phyloP scores from a whole-genome alignment of 2,113 vertebrate genomes.

The Tupaia chinensis region DNA sequence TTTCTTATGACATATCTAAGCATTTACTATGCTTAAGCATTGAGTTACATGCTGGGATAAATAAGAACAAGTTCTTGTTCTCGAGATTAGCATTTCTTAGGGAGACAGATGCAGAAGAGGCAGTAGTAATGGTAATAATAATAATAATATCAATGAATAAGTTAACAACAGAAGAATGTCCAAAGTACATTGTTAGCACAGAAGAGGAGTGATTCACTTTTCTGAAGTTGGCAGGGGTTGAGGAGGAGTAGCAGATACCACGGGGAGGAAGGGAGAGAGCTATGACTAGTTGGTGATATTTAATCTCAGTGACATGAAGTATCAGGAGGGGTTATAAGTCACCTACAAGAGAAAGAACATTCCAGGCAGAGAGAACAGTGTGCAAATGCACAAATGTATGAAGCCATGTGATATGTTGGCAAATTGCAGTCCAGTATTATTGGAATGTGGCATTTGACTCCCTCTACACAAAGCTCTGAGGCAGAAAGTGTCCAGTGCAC shows the following conservation, averaged over 20 bases:
- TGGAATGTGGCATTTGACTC: not conserved
- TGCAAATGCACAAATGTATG: not conserved
- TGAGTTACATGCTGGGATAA: not conserved
- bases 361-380: not conserved
- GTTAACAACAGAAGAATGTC: not conserved
- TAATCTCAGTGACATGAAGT: conserved; percentile 12
- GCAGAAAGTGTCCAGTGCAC: not conserved
- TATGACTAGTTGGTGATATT: not conserved
- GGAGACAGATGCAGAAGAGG: not conserved
- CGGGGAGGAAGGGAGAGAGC: not conserved
- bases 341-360: not conserved
- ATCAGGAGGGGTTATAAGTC: not conserved
- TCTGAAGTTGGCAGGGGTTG: not conserved
- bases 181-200: not conserved
- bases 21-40: not conserved
- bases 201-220: not conserved
- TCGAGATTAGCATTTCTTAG: not conserved
- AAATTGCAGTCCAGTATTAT: not conserved
- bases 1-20: not conserved
- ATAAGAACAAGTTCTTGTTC: not conserved
- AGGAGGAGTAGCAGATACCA: not conserved
- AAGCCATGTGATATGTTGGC: not conserved
- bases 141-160: not conserved
- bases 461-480: not conserved
- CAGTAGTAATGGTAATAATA: not conserved